Evolutionary conservation across 2,797 vertebrate species (phyloP).

Genomic region (Tangara arthus): DNA sequence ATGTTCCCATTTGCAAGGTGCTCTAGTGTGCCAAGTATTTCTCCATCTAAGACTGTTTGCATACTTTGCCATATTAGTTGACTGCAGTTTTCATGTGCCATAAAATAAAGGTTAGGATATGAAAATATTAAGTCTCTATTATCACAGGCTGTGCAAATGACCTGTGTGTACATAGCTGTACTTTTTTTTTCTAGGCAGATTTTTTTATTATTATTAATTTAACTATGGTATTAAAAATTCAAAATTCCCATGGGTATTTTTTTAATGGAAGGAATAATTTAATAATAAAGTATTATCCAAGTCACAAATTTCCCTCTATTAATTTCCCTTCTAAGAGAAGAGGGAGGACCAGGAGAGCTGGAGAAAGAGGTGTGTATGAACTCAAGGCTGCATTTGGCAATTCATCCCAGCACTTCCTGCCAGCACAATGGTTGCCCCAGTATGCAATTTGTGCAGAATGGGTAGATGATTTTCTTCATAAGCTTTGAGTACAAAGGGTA

Average conservation of each 20-base stretch:
- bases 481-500: slow-evolving; percentile 45
- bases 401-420: not conserved
- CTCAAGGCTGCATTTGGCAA: not conserved
- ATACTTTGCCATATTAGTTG: not conserved
- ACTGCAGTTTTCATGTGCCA: not conserved
- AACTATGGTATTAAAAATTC: not conserved
- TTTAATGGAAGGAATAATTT: not conserved
- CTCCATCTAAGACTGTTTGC: not conserved
- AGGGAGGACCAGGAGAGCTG: not conserved
- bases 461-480: slow-evolving; percentile 35
- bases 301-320: not conserved
- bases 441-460: not conserved
- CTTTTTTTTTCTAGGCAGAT: not conserved
- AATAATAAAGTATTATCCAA: not conserved
- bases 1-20: not conserved
- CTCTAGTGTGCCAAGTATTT: not conserved
- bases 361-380: accelerated
- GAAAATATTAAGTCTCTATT: not conserved
- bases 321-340: not conserved
- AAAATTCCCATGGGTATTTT: not conserved
- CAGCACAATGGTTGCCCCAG: not conserved
- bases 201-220: not conserved
- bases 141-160: not conserved
- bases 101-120: not conserved
- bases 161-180: not conserved